Conservation (phyloP, 2,113 vertebrate genomes). For the Urocolius indicus region DNA sequence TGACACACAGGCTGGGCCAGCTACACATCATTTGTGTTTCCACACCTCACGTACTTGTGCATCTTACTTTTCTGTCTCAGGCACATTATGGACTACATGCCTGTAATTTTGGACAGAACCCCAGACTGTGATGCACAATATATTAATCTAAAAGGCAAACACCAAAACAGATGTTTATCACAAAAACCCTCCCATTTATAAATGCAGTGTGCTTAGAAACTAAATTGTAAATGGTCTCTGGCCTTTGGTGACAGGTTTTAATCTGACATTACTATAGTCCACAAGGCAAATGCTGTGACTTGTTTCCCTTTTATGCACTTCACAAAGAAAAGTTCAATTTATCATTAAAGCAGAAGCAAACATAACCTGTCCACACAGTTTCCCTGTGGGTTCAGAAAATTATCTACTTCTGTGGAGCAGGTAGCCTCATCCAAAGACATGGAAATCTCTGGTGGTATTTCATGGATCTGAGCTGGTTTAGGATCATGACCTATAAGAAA, state of each 20-base stretch:
- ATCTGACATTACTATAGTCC: background rate
- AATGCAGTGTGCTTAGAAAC: background rate
- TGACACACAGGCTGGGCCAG: background rate
- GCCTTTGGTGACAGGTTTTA: background rate
- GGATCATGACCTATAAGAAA: background rate
- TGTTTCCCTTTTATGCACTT: background rate
- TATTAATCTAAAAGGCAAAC: background rate
- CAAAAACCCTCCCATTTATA: background rate
- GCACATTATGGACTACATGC: rapidly evolving
- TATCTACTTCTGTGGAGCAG: background rate
- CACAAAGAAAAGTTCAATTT: background rate
- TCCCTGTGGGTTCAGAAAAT: background rate
- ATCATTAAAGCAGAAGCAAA: background rate
- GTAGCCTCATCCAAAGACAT: background rate
- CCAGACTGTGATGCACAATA: background rate
- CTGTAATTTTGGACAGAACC: background rate
- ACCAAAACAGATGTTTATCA: background rate
- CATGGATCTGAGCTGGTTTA: background rate
- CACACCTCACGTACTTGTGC: too few relatives aligned
- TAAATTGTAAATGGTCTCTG: background rate
- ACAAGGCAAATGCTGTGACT: background rate
- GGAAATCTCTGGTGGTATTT: background rate
- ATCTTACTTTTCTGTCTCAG: background rate
- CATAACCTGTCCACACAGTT: background rate
- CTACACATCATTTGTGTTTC: background rate